These are phyloP conservation scores for Pollachius pollachius DNA, from an alignment of 2,113 vertebrate genomes.

Conservation along the genomic window DNA sequence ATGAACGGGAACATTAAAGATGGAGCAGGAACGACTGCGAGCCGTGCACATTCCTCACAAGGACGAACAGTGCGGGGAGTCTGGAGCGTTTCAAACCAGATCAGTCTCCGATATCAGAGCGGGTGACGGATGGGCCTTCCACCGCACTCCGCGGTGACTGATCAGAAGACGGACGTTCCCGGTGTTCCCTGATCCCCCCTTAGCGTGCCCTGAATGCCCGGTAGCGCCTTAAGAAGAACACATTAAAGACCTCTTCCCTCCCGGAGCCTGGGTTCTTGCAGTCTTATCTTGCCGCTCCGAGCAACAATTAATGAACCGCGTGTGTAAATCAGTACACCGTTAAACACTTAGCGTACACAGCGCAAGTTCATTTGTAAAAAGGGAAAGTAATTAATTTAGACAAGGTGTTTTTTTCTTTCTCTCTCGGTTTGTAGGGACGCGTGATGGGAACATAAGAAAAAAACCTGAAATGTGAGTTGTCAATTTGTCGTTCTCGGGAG, in stretches of 20 bases:
- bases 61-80: conserved; percentile 13
- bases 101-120: conserved; percentile 23
- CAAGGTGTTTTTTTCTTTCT: background rate
- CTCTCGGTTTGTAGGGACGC: background rate
- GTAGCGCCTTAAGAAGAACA: conserved; percentile 32
- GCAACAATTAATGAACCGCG: conserved; percentile 33
- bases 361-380: conserved; percentile 35
- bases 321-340: conserved; percentile 36
- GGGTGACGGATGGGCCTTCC: conserved; percentile 36
- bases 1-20: background rate
- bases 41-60: conserved; percentile 6
- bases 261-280: no score
- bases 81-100: conserved; percentile 38
- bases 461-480: background rate
- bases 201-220: conserved; percentile 19
- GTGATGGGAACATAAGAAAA: background rate
- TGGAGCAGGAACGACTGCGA: conserved; percentile 19
- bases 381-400: conserved; percentile 15
- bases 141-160: conserved; percentile 16
- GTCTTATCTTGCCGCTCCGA: conserved; percentile 23
- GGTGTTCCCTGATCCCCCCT: conserved; percentile 22
- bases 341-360: conserved; percentile 33
- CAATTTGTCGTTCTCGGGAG: background rate
- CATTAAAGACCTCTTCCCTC: conserved; percentile 16
- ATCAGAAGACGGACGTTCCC: conserved; percentile 52